Conservation (phyloP, 2,797 vertebrate species). For the Labeo calbasu region DNA sequence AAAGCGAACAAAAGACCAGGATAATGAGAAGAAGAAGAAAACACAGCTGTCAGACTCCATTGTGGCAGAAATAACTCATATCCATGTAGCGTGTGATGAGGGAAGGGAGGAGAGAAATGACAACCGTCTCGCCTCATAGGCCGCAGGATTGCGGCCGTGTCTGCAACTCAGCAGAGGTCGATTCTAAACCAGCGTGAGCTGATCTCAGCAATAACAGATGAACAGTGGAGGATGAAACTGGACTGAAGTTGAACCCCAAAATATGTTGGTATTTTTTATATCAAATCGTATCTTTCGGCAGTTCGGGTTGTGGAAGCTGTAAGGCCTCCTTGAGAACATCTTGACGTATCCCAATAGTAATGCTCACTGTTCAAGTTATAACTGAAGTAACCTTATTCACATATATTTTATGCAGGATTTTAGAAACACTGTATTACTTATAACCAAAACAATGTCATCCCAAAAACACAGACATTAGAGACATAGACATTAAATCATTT, state of each 20-base stretch:
- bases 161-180: slow-evolving; percentile 33
- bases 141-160: slow-evolving; percentile 1
- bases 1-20: slow-evolving; percentile 11
- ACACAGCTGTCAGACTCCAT: slow-evolving; percentile 45
- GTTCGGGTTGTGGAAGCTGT: not conserved
- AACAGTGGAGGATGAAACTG: slow-evolving; percentile 16
- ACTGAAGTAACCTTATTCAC: not conserved
- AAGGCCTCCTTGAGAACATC: not conserved
- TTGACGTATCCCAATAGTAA: not conserved
- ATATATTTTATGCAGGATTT: not conserved
- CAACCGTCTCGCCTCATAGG: slow-evolving; percentile 31
- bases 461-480: not conserved
- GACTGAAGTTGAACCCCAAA: not conserved
- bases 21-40: slow-evolving; percentile 29
- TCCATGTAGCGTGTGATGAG: slow-evolving; percentile 40
- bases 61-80: slow-evolving; percentile 47
- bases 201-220: slow-evolving; percentile 30
- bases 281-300: not conserved
- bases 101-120: slow-evolving; percentile 23
- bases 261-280: not conserved
- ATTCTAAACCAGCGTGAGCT: slow-evolving; percentile 22
- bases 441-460: not conserved
- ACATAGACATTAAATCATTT: not conserved
- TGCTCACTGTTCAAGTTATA: not conserved
- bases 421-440: not conserved